Base-by-base conservation (phyloP, 2,888 invertebrate genomes). In the Protonemura montana region DNA sequence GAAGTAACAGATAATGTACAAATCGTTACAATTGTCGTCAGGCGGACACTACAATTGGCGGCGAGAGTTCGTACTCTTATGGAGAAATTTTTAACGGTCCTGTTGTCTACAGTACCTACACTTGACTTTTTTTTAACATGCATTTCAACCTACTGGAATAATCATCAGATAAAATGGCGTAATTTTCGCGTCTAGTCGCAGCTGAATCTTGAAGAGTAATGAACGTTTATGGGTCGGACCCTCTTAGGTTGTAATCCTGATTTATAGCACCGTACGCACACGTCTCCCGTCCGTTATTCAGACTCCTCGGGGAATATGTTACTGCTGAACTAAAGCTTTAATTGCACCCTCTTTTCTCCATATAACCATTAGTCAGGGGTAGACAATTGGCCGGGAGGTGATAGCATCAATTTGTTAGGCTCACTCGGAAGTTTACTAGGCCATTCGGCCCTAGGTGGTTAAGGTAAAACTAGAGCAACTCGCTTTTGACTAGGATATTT, bases 161-260 rank as follows among this genome's bases (percentile, higher is more conserved):
- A 81, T 81, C 29, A 81, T 81, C 28, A 28, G 30, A 29, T n/a
- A 27, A 81, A 28, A 81, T 81, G 16, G 30, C 30, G 30, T 81
- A 26, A 29, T 16, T 29, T n/a, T 30, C 16, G 27, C 6, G 10
- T 25, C 25, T 0, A 26, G 10, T 26, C 78, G 10, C 26, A 6
- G 26, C 28, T 5, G 27, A 78, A 29, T 81, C 30, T 29, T n/a
- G 29, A 3, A 6, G 35, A 35, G 81, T 81, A 81, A 81, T 81
- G 81, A 81, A 81, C 81, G 81, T 81, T 81, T 81, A 81, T 81
- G 28, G 81, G 81, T 81, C 26, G 28, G 30, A 30, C 29, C 81
- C 81, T 29, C 30, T 29, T 29, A 78, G 28, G 81, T n/a, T 5
- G 29, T 81, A 81, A 81, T 81, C 81, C 81, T 81, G 81, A 81